Conservation (phyloP, 2,113 vertebrate genomes). For the Toxostoma redivivum region DNA sequence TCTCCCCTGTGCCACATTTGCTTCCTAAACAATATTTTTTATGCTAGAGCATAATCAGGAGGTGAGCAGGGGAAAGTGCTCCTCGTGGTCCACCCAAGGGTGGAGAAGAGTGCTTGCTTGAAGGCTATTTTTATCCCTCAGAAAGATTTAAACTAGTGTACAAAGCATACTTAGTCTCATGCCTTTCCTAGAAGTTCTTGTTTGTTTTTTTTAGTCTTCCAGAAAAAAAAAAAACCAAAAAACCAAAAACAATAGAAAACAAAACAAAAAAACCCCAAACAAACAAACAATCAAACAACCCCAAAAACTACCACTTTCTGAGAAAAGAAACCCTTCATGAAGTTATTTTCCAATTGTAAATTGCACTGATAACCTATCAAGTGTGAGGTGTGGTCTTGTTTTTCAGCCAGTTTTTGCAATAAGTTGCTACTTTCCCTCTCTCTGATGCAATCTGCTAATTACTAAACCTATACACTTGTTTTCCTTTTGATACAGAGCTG, state of each 20-base stretch:
- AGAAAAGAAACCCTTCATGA: background rate
- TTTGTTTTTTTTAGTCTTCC: background rate
- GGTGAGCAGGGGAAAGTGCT: background rate
- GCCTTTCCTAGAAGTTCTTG: background rate
- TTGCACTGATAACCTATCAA: background rate
- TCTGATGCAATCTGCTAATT: background rate
- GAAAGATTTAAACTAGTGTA: background rate
- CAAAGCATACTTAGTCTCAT: background rate
- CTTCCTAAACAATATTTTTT: background rate
- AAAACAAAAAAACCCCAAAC: too few species aligned
- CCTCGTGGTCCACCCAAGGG: background rate
- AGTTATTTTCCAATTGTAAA: background rate
- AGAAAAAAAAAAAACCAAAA: background rate
- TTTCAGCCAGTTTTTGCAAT: background rate
- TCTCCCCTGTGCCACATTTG: background rate
- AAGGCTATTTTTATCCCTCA: background rate
- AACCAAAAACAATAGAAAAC: background rate
- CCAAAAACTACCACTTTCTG: background rate
- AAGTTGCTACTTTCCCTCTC: background rate
- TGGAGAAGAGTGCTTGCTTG: background rate
- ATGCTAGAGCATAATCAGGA: background rate
- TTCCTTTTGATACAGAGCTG: background rate
- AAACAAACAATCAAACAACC: background rate
- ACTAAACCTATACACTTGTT: background rate
- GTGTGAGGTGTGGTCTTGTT: background rate